phyloP scores from a whole-genome alignment of 2,888 invertebrate genomes.

The Tenthredo amoena region DNA sequence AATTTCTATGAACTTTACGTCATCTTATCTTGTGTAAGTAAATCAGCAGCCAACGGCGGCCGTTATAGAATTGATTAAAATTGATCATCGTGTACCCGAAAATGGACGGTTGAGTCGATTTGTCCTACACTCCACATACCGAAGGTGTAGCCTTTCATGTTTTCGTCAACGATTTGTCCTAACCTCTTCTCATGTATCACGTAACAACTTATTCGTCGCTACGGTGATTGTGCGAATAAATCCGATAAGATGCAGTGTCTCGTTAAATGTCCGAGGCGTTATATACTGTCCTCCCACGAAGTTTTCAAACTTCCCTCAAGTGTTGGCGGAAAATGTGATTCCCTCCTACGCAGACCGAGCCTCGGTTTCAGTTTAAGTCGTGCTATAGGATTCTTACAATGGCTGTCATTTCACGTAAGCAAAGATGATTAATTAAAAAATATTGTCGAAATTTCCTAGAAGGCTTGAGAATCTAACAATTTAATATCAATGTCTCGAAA shows the following conservation, averaged over 20 bases:
- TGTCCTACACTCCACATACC: not conserved
- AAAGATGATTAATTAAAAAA: not conserved
- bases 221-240: constrained; percentile 5
- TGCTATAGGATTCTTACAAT: constrained; percentile 20
- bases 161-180: not conserved
- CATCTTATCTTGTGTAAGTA: constrained; percentile 15
- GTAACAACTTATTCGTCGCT: not conserved
- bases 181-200: constrained; percentile 29
- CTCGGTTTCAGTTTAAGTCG: not conserved
- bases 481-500: not conserved
- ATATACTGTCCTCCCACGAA: constrained; percentile 6
- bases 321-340: not conserved
- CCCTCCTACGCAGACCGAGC: not conserved
- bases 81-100: not conserved
- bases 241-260: constrained; percentile 33
- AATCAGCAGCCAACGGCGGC: not conserved
- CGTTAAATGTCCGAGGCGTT: constrained; percentile 33
- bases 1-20: constrained; percentile 9
- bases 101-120: not conserved
- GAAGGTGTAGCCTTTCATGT: not conserved
- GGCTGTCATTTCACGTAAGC: constrained; percentile 36
- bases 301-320: constrained; percentile 20
- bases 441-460: not conserved
- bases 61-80: not conserved
- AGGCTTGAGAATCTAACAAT: not conserved